Base-by-base conservation (phyloP, 1,140 invertebrate species). In the Drosophila repleta region DNA sequence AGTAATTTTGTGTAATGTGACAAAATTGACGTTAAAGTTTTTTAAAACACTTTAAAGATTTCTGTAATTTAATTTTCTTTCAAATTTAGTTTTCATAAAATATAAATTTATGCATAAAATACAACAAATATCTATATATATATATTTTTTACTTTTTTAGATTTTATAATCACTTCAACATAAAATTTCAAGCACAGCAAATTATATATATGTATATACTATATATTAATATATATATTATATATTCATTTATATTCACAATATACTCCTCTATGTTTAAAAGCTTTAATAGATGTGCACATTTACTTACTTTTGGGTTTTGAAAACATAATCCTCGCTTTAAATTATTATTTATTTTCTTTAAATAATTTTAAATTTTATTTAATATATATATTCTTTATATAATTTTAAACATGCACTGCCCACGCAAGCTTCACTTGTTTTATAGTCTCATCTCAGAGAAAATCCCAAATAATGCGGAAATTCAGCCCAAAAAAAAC, bases 281-380 rank as follows among this genome's bases (percentile, higher is more conserved):
- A n/a, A 24, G 4, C 2, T 24, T 3, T 24, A 24, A 24, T 6
- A 29, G 8, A 29, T 0, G 0, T 29, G 6, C 5, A 29, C 8
- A 8, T 29, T 8, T 70, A 70, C 67, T 70, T 11, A 70, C 67
- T 17, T 70, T 65, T 65, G 15, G 52, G 61, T 20, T 20, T 57
- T 41, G 8, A 15, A 13, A 70, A 43, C 67, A 70, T 70, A 7
- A 24, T 63, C 11, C 4, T 45, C 21, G 13, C 10, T 11, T 11
- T 24, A 8, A 7, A 15, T 3, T 46, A 8, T 51, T 29, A 24
- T 29, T 51, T 4, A 11, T 2, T n/a, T 5, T 13, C 0, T 4
- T 45, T 20, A 17, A 26, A 21, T n/a, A 32, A 43, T 5, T 41
- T 4, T 41, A 2, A 15, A 15, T 32, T 8, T 13, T 20, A 21